These are phyloP conservation scores for Telenomus remus DNA, from an alignment of 1,140 invertebrate species.

Conservation along the genomic window DNA sequence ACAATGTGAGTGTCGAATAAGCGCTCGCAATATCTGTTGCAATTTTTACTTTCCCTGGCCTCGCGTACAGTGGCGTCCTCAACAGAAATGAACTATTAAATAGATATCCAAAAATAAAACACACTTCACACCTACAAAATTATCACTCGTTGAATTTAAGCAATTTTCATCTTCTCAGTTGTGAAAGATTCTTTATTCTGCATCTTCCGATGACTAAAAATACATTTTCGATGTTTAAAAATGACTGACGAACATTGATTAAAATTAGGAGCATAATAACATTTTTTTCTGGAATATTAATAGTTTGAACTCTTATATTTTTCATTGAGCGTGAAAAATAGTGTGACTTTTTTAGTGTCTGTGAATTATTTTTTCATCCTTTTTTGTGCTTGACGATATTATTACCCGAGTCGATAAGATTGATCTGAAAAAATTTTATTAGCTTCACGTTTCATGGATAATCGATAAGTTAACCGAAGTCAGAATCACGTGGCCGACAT, in stretches of 20 bases:
- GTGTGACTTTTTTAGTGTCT: no score
- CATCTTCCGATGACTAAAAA: no score
- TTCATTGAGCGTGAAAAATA: no score
- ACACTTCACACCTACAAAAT: not conserved
- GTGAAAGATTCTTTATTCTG: no score
- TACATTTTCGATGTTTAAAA: no score
- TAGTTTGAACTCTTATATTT: no score
- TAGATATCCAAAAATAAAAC: not conserved
- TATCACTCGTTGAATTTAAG: no score
- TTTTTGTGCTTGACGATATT: constrained; percentile 1
- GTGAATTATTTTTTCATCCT: not conserved
- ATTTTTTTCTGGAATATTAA: no score
- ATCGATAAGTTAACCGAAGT: constrained; percentile 18
- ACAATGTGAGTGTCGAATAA: constrained; percentile 31
- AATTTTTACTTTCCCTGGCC: constrained; percentile 14
- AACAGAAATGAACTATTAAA: not conserved
- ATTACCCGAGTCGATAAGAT: constrained; percentile 1
- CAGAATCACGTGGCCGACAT: constrained; percentile 4
- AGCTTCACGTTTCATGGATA: constrained; percentile 25
- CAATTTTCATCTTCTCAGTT: no score
- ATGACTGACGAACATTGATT: no score
- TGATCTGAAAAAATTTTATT: constrained; percentile 27
- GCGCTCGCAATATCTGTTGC: constrained; percentile 23
- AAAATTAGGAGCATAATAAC: no score
- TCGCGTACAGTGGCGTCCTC: not conserved